Evolutionary conservation across 2,888 invertebrate genomes (phyloP).

Genomic region (Mactromeris polynyma): DNA sequence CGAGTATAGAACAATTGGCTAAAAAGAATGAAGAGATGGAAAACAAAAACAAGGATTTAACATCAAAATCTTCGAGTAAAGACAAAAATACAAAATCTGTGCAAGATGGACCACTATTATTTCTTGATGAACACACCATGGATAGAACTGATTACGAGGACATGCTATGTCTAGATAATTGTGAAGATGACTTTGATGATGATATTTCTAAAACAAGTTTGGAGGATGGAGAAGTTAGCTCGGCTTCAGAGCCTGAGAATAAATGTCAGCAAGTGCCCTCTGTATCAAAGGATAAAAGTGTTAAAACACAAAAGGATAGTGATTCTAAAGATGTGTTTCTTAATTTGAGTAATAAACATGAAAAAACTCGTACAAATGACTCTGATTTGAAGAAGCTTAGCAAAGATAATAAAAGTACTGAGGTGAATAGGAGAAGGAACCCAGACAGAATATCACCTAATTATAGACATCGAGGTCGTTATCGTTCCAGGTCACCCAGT

Average conservation of each 20-base stretch:
- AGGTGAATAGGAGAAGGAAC: neutral
- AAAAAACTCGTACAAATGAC: neutral
- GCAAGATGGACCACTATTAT: neutral
- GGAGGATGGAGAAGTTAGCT: constrained; percentile 31
- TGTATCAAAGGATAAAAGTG: neutral
- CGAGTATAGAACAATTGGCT: neutral
- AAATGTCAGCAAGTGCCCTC: neutral
- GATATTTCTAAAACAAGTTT: neutral
- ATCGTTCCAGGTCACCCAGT: constrained; percentile 27
- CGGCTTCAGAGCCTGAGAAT: neutral
- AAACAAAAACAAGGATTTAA: neutral
- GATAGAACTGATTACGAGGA: constrained; percentile 60
- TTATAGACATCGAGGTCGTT: neutral
- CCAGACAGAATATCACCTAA: neutral
- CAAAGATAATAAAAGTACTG: neutral
- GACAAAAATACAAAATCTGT: neutral
- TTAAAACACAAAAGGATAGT: neutral
- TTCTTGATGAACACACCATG: constrained; percentile 48
- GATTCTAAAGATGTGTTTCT: neutral
- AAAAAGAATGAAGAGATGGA: neutral
- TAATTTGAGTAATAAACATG: neutral
- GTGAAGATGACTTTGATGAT: neutral
- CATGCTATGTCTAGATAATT: constrained; percentile 36
- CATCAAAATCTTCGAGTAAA: neutral
- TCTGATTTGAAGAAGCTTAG: neutral